Evolutionary conservation across 1,140 invertebrate genomes (phyloP), one percentile per base, ranked within the genome.

Genomic region (Drosophila serrata): DNA sequence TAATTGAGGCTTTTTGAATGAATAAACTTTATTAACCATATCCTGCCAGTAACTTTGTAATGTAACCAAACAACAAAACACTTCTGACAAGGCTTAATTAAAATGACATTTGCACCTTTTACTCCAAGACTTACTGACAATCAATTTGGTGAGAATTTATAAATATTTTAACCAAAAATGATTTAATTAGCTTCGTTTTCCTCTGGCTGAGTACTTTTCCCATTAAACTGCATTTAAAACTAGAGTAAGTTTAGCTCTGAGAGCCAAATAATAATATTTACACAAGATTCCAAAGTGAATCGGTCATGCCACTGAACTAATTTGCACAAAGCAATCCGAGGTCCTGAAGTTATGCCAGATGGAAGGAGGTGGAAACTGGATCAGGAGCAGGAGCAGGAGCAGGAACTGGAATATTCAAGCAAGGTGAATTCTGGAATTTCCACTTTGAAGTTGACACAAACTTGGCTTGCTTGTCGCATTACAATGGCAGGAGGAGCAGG

Each of bases 391-490:
- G 19, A 58, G 22, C 57, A 29, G 67, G 17, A 49, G 17, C 12
- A 5, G 22, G 22, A 60, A 29, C 13, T n/a, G 62, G 37, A 43
- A 61, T 61, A 62, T 62, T 40, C 61, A 51, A 69, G 49, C 65
- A 69, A 69, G 65, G 62, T 64, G 65, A 33, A 69, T 31, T 68
- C 35, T 35, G 69, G 69, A 72, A 73, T 73, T 73, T 72, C 37
- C 43, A 35, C 69, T 73, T 73, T 73, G 69, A 73, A 73, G 69
- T 73, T 72, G 69, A 72, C 69, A 73, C 65, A 69, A 69, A 17
- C n/a, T 31, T 6, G 22, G 60, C 27, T 27, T 27, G 61, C 22
- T 39, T 57, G 65, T 72, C 65, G 65, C 68, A 72, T 72, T 72
- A 72, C 68, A 72, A 70, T 33, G 40, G 27, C 5, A n/a, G n/a